Conservation (phyloP, 2,888 invertebrate genomes). For the Tricholauxania praeusta region DNA sequence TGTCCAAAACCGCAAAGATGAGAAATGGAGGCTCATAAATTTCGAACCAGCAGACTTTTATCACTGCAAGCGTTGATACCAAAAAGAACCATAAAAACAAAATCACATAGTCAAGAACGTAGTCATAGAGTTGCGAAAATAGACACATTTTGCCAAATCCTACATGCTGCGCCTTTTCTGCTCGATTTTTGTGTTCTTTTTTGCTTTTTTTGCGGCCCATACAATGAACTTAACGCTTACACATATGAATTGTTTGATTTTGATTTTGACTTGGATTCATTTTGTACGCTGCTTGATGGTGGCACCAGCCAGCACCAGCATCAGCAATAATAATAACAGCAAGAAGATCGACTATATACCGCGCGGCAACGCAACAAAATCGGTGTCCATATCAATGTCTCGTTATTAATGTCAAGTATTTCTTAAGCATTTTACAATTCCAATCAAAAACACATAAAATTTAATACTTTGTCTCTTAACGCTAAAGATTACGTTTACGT, state of each 20-base stretch:
- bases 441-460: slow-evolving; percentile 48
- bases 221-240: too few species aligned
- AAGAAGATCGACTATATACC: neutral
- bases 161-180: too few species aligned
- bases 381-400: slow-evolving; percentile 36
- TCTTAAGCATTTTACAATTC: slow-evolving; percentile 41
- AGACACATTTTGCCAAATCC: too few species aligned
- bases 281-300: too few species aligned
- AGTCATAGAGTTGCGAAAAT: too few species aligned
- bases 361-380: neutral
- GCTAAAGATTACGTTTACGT: slow-evolving; percentile 33
- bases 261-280: too few species aligned
- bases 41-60: slow-evolving; percentile 26
- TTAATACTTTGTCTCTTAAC: slow-evolving; percentile 41
- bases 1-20: neutral
- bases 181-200: too few species aligned
- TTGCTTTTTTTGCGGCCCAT: too few species aligned
- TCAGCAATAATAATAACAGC: neutral
- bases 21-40: slow-evolving; percentile 33
- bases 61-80: neutral
- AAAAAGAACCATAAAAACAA: too few species aligned
- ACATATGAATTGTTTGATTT: too few species aligned
- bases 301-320: neutral
- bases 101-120: too few species aligned
- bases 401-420: slow-evolving; percentile 47